Percentiles rank a stretch among this genome's conserved stretches.
Conservation (phyloP, 2,113 vertebrate species). For the Oxyura jamaicensis region DNA sequence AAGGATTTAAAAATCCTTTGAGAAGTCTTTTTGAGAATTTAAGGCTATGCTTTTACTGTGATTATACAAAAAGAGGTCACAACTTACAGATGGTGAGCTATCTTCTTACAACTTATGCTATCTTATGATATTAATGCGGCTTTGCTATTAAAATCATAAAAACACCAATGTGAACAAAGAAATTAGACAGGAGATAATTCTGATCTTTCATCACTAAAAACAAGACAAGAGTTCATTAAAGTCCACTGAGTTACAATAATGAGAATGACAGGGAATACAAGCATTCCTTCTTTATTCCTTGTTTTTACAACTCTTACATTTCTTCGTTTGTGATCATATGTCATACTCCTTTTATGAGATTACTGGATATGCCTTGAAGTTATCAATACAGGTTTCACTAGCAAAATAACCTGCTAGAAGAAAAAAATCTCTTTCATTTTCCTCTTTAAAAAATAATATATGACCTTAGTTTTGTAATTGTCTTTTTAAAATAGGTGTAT, state of each 20-base stretch:
- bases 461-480: background rate
- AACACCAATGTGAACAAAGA: background rate
- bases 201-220: background rate
- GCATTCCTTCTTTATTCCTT: background rate
- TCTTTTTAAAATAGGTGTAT: slow-evolving; percentile 22
- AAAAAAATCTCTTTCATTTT: background rate
- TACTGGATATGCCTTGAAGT: background rate
- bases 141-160: slow-evolving; percentile 14
- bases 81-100: background rate
- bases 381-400: background rate
- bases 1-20: slow-evolving; percentile 9
- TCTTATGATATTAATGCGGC: slow-evolving; percentile 6
- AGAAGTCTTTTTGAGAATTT: slow-evolving; percentile 36
- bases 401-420: background rate
- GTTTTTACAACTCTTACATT: background rate
- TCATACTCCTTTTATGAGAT: background rate
- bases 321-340: background rate
- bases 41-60: background rate
- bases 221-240: background rate
- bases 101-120: background rate
- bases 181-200: background rate
- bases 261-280: background rate
- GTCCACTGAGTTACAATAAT: background rate
- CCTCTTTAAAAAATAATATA: background rate
- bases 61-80: background rate